These are phyloP conservation scores for Raja brachyura DNA, from an alignment of 2,113 vertebrate genomes.

Conservation along the genomic window DNA sequence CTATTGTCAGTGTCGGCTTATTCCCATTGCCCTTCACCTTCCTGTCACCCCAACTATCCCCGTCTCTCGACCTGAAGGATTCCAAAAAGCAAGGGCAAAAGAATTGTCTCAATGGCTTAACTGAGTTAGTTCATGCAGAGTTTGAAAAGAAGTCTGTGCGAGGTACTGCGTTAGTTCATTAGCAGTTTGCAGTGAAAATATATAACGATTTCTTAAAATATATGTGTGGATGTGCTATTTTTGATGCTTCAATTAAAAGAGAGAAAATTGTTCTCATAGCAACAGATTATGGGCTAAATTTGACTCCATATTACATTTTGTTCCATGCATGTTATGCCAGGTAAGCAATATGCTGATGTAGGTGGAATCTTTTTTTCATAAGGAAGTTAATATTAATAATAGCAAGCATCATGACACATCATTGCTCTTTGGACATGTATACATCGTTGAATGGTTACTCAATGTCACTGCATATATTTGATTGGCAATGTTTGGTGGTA, in stretches of 20 bases:
- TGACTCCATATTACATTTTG: neutral
- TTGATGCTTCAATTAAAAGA: slow-evolving; percentile 14
- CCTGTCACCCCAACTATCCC: neutral
- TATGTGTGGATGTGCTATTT: neutral
- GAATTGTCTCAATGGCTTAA: neutral
- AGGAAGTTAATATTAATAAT: slow-evolving; percentile 24
- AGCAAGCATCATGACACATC: neutral
- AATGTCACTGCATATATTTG: neutral
- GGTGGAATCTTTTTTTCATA: neutral
- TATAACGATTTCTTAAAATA: neutral
- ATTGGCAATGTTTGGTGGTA: slow-evolving; percentile 21
- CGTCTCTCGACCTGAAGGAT: no score
- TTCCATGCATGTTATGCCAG: slow-evolving; percentile 18
- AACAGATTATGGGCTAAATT: slow-evolving; percentile 3
- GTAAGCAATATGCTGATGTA: neutral
- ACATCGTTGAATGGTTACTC: neutral
- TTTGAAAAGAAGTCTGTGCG: neutral
- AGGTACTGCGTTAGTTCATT: neutral
- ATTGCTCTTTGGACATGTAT: neutral
- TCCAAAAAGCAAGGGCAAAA: neutral
- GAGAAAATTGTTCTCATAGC: slow-evolving; percentile 1
- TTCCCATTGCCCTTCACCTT: neutral
- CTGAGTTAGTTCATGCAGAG: neutral
- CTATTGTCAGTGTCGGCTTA: no score
- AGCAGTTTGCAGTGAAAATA: neutral